These are phyloP conservation scores for Tachysurus vachellii DNA, from an alignment of 2,113 vertebrate species.

Conservation along the genomic window DNA sequence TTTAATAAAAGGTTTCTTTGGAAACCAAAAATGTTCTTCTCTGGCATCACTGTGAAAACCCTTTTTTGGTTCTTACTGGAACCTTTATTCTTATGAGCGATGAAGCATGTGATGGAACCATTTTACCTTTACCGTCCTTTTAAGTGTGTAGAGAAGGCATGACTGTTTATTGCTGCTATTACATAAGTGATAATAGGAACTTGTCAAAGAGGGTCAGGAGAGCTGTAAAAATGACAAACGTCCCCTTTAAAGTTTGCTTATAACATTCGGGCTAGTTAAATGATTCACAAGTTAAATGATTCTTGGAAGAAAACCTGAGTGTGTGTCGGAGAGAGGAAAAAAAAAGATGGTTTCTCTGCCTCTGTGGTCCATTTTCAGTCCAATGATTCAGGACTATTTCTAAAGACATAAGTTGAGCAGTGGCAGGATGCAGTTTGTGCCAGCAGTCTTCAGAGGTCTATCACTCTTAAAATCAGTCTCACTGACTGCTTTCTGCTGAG, in stretches of 20 bases:
- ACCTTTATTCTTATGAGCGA: too few relatives aligned
- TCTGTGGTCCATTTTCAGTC: background rate
- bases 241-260: background rate
- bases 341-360: background rate
- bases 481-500: slow-evolving; percentile 38
- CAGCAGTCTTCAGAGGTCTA: background rate
- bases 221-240: background rate
- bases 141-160: background rate
- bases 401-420: slow-evolving; percentile 7
- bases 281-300: background rate
- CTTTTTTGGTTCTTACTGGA: too few relatives aligned
- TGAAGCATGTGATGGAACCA: too few relatives aligned
- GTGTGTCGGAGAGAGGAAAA: background rate
- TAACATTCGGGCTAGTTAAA: background rate
- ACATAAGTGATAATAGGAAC: background rate
- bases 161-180: background rate
- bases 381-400: slow-evolving; percentile 9
- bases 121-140: too few relatives aligned
- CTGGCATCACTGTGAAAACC: too few relatives aligned
- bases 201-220: background rate
- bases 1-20: too few relatives aligned
- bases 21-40: too few relatives aligned
- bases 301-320: background rate
- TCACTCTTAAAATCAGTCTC: slow-evolving; percentile 11
- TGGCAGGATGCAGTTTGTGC: slow-evolving; percentile 25